Base-by-base conservation (phyloP, 2,113 vertebrate species). In the Neotoma lepida region DNA sequence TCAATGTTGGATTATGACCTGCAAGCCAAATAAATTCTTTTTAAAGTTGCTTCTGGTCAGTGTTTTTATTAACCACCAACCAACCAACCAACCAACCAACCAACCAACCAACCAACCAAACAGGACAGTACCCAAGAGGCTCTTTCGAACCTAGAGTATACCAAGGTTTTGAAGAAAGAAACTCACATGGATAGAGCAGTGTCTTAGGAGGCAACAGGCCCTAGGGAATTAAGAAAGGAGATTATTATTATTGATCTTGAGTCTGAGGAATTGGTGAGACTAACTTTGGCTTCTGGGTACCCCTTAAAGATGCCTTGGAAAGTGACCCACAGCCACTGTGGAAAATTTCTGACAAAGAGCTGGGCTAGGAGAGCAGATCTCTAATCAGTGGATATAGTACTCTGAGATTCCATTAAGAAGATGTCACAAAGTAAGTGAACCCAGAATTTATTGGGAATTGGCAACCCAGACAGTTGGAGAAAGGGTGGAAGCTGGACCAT, bases 321-420 rank as follows among this genome's bases (percentile, higher is more conserved):
- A 78, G 30, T 63, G n/a, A 0, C 15, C 35, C 3, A 80, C 33
- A 51, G 26, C 30, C 9, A 84, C 13, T 35, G 30, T 81, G 68
- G 46, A 8, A 4, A 68, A 17, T 4, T 71, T n/a, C 12, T 85
- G 70, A 86, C 26, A 51, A 1, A 70, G 63, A 12, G 4, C 33
- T 76, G 64, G 49, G n/a, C 44, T 63, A 73, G 70, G 86, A 26
- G 18, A 33, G 41, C 39, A 46, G 46, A 54, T 20, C 76, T n/a
- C n/a, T 64, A 76, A 58, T 51, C 17, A 61, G 9, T 87, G 80
- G 39, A 22, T 87, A 51, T 44, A 49, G n/a, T 39, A 35, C n/a
- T 88, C 51, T 88, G n/a, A 88, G 46, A 81, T 81, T 81, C 33
- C 39, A 64, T 85, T 71, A 81, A 39, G 20, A 88, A 88, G 86